Percentiles rank a stretch among this genome's conserved stretches.
Conservation (phyloP, 2,113 vertebrate species). For the Apistogramma diplotaenia region DNA sequence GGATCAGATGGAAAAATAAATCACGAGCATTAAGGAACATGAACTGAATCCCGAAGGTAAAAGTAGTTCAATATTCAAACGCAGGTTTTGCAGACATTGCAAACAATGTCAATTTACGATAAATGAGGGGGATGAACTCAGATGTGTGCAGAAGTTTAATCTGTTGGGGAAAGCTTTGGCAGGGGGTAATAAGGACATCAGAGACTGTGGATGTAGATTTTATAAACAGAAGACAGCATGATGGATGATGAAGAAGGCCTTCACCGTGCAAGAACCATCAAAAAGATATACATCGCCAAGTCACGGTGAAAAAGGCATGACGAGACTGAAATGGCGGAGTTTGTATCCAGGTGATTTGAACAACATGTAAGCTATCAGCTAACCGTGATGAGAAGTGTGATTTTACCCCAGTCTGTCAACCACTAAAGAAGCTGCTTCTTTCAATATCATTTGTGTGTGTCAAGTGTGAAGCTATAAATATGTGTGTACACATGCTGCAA, state of each 20-base stretch:
- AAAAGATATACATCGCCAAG: background rate
- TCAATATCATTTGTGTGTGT: background rate
- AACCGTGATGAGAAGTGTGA: background rate
- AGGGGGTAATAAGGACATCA: background rate
- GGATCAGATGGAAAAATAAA: constrained; percentile 63
- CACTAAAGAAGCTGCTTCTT: background rate
- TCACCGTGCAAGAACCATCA: too few relatives aligned
- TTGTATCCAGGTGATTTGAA: too few relatives aligned
- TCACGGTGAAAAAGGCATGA: background rate
- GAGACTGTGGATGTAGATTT: background rate
- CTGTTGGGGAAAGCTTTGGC: background rate
- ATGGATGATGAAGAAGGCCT: too few relatives aligned
- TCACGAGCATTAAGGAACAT: constrained; percentile 54
- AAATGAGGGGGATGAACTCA: constrained; percentile 1
- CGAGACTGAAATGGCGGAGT: too few relatives aligned
- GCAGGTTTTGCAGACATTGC: constrained; percentile 41
- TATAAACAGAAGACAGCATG: too few relatives aligned
- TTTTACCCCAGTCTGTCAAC: background rate
- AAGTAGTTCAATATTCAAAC: constrained; percentile 28
- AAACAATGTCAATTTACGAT: constrained; percentile 32
- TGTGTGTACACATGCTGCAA: background rate
- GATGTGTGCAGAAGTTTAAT: background rate
- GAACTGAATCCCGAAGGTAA: constrained; percentile 46
- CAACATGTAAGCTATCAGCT: too few relatives aligned
- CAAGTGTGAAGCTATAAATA: background rate